phyloP scores from a whole-genome alignment of 2,888 invertebrate species.

The Lasioglossum malachurum region DNA sequence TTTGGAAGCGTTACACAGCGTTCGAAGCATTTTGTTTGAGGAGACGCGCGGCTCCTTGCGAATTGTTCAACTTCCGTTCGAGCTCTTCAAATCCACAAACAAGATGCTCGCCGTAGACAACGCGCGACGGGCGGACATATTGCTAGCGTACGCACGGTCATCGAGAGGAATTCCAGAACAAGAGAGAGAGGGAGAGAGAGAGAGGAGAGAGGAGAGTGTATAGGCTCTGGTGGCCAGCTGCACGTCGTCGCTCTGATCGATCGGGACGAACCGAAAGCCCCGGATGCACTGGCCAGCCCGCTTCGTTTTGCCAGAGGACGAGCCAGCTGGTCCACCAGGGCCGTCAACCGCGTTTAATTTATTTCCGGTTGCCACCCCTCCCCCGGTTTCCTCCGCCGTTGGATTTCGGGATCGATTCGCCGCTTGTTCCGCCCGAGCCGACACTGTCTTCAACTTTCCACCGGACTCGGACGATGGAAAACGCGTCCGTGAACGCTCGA shows the following conservation, averaged over 20 bases:
- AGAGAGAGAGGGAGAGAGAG: neutral
- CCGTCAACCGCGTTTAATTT: conserved; percentile 46
- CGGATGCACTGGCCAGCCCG: conserved; percentile 43
- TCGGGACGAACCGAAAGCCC: conserved; percentile 49
- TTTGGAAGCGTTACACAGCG: neutral
- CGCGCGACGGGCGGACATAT: neutral
- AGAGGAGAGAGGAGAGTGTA: neutral
- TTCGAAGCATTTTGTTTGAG: neutral
- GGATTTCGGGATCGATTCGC: conserved; percentile 4
- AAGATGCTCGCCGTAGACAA: neutral
- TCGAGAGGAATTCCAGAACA: neutral
- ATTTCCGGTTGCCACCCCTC: conserved; percentile 33
- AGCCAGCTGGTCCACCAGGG: conserved; percentile 24
- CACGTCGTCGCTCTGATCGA: conserved; percentile 51
- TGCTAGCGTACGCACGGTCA: neutral
- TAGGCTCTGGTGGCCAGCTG: conserved; percentile 22
- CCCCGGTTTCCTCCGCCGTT: neutral
- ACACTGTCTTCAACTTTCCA: conserved; percentile 3
- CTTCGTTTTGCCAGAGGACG: conserved; percentile 42
- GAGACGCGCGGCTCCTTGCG: neutral
- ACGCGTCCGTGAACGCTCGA: neutral
- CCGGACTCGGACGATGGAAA: neutral
- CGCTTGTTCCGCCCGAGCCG: neutral
- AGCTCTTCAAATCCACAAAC: neutral
- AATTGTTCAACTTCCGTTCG: neutral